phyloP scores from a whole-genome alignment of 2,797 vertebrate species.

The Eupleurogrammus muticus region DNA sequence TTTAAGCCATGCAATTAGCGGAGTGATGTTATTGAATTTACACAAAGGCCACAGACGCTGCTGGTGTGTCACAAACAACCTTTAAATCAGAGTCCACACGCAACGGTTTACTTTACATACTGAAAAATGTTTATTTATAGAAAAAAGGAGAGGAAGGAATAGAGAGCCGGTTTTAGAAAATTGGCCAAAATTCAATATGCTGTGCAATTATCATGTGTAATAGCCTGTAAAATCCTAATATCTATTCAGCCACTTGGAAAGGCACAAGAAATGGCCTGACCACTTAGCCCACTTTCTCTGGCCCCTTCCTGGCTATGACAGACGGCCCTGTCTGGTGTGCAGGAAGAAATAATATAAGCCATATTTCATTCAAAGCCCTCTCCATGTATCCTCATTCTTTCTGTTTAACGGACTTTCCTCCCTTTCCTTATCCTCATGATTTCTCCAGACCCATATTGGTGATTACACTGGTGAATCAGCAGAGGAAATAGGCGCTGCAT shows the following conservation, averaged over 20 bases:
- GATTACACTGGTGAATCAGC: conserved; percentile 75
- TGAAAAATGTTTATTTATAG: conserved; percentile 78
- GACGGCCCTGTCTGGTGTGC: conserved; percentile 82
- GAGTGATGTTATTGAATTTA: conserved; percentile 79
- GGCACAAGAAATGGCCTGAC: conserved; percentile 82
- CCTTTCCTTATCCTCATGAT: conserved; percentile 65
- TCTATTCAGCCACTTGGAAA: conserved; percentile 85
- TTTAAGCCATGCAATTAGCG: conserved; percentile 76
- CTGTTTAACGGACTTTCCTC: conserved; percentile 70
- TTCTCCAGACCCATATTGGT: conserved; percentile 64
- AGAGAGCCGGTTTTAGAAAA: conserved; percentile 70
- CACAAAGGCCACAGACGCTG: conserved; percentile 48
- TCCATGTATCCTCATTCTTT: conserved; percentile 79
- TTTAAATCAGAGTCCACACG: conserved; percentile 60
- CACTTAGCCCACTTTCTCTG: conserved; percentile 85
- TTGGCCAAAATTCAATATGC: conserved; percentile 83
- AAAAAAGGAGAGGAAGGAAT: conserved; percentile 50
- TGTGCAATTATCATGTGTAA: conserved; percentile 88
- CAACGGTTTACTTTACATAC: conserved; percentile 63
- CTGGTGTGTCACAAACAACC: conserved; percentile 70
- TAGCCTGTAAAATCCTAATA: conserved; percentile 89
- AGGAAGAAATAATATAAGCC: conserved; percentile 82
- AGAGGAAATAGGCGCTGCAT: conserved; percentile 47
- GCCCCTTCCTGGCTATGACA: conserved; percentile 80
- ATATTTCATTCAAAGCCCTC: conserved; percentile 84